phyloP scores from a whole-genome alignment of 1,140 invertebrate species.

The Trichoplusia ni region DNA sequence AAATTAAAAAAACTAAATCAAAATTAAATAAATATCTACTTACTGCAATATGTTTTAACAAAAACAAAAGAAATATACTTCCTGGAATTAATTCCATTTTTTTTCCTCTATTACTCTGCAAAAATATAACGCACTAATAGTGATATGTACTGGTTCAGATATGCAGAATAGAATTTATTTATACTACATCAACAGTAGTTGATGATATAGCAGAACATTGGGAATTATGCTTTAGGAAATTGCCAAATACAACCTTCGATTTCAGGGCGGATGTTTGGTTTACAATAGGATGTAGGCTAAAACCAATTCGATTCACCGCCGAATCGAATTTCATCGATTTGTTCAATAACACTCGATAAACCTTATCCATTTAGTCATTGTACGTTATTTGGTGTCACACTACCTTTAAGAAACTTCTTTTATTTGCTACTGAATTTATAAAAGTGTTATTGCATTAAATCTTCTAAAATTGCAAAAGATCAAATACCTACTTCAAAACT shows the following conservation, averaged over 20 bases:
- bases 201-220: slow-evolving; percentile 4
- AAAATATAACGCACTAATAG: too few relatives aligned
- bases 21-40: background rate
- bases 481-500: too few relatives aligned
- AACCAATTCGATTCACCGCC: background rate
- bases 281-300: background rate
- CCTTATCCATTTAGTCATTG: too few relatives aligned
- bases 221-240: background rate
- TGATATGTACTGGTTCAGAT: too few relatives aligned
- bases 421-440: too few relatives aligned
- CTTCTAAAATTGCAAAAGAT: too few relatives aligned
- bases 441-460: too few relatives aligned
- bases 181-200: background rate
- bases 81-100: background rate
- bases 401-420: too few relatives aligned
- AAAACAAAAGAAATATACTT: background rate
- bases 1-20: background rate
- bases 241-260: slow-evolving; percentile 18
- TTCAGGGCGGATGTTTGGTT: background rate
- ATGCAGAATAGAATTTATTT: too few relatives aligned
- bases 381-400: too few relatives aligned
- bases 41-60: slow-evolving; percentile 2
- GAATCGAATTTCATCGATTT: background rate
- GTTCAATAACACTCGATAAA: background rate
- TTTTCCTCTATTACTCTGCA: too few relatives aligned